Evolutionary conservation across 2,888 invertebrate species (phyloP).

Genomic region (Aporophyla lueneburgensis): DNA sequence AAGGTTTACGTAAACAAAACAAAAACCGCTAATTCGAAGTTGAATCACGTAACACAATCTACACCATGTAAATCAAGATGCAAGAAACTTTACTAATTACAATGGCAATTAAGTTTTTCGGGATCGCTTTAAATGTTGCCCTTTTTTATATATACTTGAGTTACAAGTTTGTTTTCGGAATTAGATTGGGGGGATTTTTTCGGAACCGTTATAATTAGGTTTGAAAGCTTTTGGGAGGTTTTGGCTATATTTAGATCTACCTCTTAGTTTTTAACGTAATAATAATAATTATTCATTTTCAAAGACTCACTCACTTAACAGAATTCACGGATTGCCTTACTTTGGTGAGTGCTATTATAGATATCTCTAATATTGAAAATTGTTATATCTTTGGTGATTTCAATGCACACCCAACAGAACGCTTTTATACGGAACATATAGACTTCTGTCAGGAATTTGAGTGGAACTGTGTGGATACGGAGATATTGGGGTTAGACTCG

Average conservation of each 20-base stretch:
- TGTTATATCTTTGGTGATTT: too few species aligned
- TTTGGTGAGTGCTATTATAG: too few species aligned
- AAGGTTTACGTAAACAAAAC: background rate
- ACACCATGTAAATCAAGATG: constrained; percentile 44
- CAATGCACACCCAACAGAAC: too few species aligned
- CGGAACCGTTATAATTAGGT: constrained; percentile 4
- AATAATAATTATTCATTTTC: too few species aligned
- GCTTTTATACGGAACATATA: too few species aligned
- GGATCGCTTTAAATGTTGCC: constrained; percentile 18
- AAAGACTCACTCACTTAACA: too few species aligned
- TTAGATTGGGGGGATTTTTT: constrained; percentile 20
- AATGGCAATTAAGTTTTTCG: constrained; percentile 27
- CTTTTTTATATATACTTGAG: constrained; percentile 7
- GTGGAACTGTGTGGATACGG: too few species aligned
- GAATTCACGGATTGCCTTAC: too few species aligned
- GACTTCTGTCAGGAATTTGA: too few species aligned
- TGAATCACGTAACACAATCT: constrained; percentile 29
- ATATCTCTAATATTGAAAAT: too few species aligned
- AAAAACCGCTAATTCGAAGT: constrained; percentile 1
- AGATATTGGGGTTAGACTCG: too few species aligned
- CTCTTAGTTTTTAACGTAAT: too few species aligned
- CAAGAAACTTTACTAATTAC: constrained; percentile 55
- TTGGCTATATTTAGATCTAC: background rate
- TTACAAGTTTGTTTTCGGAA: constrained; percentile 16
- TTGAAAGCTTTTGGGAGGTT: background rate